Conservation (phyloP, 2,888 invertebrate species). For the Leptopilina myrica region DNA sequence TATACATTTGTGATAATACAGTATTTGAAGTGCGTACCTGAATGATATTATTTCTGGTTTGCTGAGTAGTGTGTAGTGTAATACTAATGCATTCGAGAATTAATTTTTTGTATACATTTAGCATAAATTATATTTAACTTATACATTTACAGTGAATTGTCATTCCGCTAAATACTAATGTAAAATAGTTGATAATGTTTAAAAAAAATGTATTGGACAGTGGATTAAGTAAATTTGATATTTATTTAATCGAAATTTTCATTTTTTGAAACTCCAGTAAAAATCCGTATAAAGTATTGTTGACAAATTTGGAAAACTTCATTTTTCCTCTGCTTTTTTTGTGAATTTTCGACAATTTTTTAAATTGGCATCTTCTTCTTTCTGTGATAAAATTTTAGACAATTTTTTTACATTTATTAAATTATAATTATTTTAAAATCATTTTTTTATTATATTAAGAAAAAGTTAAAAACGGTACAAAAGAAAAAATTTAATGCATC, state of each 20-base stretch:
- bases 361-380: no score
- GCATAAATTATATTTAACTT: slow-evolving; percentile 33
- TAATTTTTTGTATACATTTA: slow-evolving; percentile 38
- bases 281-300: no score
- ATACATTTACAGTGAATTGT: slow-evolving; percentile 31
- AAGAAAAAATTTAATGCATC: no score
- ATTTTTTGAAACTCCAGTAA: not conserved
- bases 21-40: slow-evolving; percentile 41
- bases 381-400: no score
- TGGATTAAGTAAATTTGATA: slow-evolving; percentile 39
- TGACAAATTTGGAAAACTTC: no score
- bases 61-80: slow-evolving; percentile 38
- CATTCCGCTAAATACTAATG: slow-evolving; percentile 36
- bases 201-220: slow-evolving; percentile 30
- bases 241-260: slow-evolving; percentile 26
- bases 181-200: slow-evolving; percentile 30
- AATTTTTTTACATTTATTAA: no score
- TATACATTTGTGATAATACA: slow-evolving; percentile 40
- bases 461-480: no score
- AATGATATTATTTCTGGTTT: slow-evolving; percentile 41
- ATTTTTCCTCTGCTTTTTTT: no score
- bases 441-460: no score
- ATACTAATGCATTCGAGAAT: slow-evolving; percentile 37
- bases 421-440: no score
- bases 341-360: no score